Evolutionary conservation across 2,113 vertebrate species (phyloP).

Genomic region (Hemiprocne comata): DNA sequence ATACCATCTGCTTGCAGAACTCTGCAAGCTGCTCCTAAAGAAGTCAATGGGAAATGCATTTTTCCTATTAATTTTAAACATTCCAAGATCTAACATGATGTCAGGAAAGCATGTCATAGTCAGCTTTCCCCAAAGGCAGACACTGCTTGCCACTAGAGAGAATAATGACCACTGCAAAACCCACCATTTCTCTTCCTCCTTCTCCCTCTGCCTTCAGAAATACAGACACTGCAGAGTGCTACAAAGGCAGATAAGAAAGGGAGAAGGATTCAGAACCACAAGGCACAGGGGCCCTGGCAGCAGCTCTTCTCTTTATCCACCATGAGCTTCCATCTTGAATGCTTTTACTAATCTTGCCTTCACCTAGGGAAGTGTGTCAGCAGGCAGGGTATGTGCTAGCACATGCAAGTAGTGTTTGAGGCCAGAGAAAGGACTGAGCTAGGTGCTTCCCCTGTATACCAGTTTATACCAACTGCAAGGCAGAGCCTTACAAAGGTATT

Average conservation of each 20-base stretch:
- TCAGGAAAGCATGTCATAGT: neutral
- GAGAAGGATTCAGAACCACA: neutral
- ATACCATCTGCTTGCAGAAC: conserved; percentile 60
- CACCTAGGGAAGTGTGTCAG: neutral
- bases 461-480: neutral
- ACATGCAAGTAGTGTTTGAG: neutral
- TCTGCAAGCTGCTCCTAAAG: conserved; percentile 46
- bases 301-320: neutral
- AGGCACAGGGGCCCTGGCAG: neutral
- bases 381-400: neutral
- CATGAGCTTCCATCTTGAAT: neutral
- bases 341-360: neutral
- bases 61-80: conserved; percentile 3
- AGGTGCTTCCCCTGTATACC: neutral
- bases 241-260: neutral
- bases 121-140: conserved; percentile 7
- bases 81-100: neutral
- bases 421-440: neutral
- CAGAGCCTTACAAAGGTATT: neutral
- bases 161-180: neutral
- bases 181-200: neutral
- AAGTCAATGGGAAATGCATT: conserved; percentile 32
- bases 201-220: neutral
- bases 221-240: neutral
- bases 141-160: neutral